These are phyloP conservation scores for Amblyopsis rosae DNA, from an alignment of 2,113 vertebrate genomes.

Conservation along the genomic window DNA sequence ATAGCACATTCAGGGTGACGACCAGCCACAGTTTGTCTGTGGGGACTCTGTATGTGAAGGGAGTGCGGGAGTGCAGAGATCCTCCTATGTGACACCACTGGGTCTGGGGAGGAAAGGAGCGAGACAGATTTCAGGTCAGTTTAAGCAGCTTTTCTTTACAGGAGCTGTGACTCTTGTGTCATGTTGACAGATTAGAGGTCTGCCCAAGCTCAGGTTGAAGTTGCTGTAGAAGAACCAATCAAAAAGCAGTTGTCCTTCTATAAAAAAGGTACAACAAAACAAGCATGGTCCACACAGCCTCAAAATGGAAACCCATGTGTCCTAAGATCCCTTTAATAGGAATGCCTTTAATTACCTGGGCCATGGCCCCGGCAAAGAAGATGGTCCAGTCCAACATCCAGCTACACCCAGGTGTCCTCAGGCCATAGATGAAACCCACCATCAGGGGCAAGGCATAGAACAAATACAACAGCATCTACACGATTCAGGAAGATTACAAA, in stretches of 20 bases:
- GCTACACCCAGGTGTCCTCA: slow-evolving; percentile 82
- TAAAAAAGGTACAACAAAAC: too few species aligned
- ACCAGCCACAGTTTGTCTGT: slow-evolving; percentile 79
- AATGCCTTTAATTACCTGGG: slow-evolving; percentile 79
- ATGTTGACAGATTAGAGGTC: too few species aligned
- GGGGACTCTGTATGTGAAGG: slow-evolving; percentile 91
- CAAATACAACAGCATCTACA: slow-evolving; percentile 87
- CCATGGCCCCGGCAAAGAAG: slow-evolving; percentile 84
- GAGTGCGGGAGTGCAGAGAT: slow-evolving; percentile 85
- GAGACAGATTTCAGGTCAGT: too few species aligned
- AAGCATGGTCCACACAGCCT: too few species aligned
- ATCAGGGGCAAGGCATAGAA: slow-evolving; percentile 88
- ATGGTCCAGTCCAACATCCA: slow-evolving; percentile 92
- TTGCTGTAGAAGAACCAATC: too few species aligned
- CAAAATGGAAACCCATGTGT: too few species aligned
- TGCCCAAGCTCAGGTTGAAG: too few species aligned
- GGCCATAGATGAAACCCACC: slow-evolving; percentile 75
- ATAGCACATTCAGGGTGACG: slow-evolving; percentile 79
- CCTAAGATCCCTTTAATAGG: background rate
- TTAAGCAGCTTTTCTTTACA: too few species aligned
- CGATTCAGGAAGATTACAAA: background rate
- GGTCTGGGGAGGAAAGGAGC: slow-evolving; percentile 67
- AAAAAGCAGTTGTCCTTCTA: too few species aligned
- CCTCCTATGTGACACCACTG: slow-evolving; percentile 91
- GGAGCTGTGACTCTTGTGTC: too few species aligned